Percentiles rank a stretch among this genome's conserved stretches.
phyloP scores from a whole-genome alignment of 2,113 vertebrate genomes.

The Oncorhynchus clarkii region DNA sequence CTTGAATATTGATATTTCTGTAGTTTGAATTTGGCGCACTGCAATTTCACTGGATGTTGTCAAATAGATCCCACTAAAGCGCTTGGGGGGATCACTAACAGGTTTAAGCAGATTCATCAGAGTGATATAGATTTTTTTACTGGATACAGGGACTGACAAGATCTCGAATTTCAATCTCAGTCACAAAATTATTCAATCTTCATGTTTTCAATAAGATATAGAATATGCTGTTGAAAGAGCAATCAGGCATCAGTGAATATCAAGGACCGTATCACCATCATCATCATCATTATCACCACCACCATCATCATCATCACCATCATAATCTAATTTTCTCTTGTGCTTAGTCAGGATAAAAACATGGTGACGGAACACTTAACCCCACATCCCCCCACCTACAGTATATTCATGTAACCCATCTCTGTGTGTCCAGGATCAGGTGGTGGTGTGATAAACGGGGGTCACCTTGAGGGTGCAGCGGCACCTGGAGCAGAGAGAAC shows the following conservation, averaged over 20 bases:
- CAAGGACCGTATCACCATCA: background rate
- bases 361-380: background rate
- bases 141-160: no score
- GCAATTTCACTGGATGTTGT: no score
- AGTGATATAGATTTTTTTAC: no score
- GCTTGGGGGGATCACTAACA: no score
- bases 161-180: background rate
- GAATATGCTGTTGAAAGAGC: background rate
- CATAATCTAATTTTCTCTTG: background rate
- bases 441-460: conserved; percentile 4
- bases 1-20: no score
- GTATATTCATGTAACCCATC: background rate
- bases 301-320: no score
- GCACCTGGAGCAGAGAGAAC: background rate
- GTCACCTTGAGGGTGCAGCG: conserved; percentile 38
- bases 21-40: no score
- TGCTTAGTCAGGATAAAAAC: background rate
- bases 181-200: background rate
- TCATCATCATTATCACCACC: no score
- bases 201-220: background rate
- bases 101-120: no score
- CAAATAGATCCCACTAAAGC: no score
- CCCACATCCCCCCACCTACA: background rate
- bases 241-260: background rate
- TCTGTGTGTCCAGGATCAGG: conserved; percentile 12